phyloP scores from a whole-genome alignment of 2,888 invertebrate species.

The Pocota personata region DNA sequence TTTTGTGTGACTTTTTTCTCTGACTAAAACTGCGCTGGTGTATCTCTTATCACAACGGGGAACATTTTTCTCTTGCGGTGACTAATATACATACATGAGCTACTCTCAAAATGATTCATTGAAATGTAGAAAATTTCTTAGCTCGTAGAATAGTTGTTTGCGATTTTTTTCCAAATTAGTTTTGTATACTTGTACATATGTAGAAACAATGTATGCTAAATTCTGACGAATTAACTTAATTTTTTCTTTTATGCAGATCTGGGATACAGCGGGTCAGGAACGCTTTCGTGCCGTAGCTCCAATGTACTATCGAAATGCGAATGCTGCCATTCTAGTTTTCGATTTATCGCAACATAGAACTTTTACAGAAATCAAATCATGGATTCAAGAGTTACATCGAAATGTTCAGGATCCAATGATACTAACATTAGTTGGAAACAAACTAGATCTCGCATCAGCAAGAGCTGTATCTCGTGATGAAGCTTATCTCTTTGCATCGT shows the following conservation, averaged over 20 bases:
- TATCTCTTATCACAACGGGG: neutral
- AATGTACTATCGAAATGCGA: constrained; percentile 96
- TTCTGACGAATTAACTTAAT: neutral
- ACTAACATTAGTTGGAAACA: constrained; percentile 92
- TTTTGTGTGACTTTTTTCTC: neutral
- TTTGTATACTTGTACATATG: no score
- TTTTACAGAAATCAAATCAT: constrained; percentile 91
- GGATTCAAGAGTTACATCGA: constrained; percentile 91
- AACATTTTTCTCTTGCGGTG: neutral
- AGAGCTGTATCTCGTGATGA: constrained; percentile 87
- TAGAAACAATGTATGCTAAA: no score
- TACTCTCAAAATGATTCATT: no score
- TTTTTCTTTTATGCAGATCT: constrained; percentile 78
- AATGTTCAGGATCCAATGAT: constrained; percentile 92
- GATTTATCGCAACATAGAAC: constrained; percentile 91
- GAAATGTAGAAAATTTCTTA: no score
- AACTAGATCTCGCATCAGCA: constrained; percentile 88
- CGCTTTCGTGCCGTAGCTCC: constrained; percentile 95
- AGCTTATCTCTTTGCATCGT: constrained; percentile 89
- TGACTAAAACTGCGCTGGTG: neutral
- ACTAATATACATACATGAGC: neutral
- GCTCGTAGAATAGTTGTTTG: no score
- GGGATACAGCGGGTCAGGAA: constrained; percentile 83
- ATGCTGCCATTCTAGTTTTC: constrained; percentile 93
- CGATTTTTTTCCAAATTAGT: no score